Percentiles rank a stretch among this genome's conserved stretches.
These are phyloP conservation scores for Brenthis hecate DNA, from an alignment of 2,888 invertebrate genomes.

Conservation along the genomic window DNA sequence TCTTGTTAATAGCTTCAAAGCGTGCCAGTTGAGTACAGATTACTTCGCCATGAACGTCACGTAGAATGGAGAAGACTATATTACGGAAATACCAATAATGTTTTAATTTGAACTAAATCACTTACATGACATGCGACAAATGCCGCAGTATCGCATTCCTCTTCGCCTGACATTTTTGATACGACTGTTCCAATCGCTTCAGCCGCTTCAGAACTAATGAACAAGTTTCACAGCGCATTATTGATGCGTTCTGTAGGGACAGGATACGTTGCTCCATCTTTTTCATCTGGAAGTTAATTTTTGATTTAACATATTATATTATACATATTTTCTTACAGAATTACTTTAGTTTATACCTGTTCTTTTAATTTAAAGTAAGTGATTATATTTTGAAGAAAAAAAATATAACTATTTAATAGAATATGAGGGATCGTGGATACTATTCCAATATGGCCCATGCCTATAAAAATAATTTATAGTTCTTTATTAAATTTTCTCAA, in stretches of 20 bases:
- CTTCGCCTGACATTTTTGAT: conserved; percentile 83
- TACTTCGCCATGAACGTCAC: no score
- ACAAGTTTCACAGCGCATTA: conserved; percentile 86
- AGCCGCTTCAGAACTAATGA: conserved; percentile 84
- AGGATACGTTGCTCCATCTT: conserved; percentile 87
- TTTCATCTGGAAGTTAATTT: conserved; percentile 77
- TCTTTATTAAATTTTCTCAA: neutral
- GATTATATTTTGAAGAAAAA: no score
- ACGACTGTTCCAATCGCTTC: conserved; percentile 84
- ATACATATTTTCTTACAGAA: neutral
- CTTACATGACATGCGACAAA: conserved; percentile 91
- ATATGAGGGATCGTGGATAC: neutral
- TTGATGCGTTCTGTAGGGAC: conserved; percentile 87
- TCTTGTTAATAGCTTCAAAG: no score
- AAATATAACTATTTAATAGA: no score
- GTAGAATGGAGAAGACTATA: no score
- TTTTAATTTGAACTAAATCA: conserved; percentile 26
- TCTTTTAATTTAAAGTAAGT: no score
- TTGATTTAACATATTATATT: neutral
- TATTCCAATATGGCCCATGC: neutral
- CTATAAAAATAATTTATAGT: neutral
- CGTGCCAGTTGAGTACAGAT: no score
- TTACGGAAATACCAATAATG: no score
- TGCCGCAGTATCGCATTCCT: conserved; percentile 87
- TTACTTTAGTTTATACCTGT: no score